Evolutionary conservation across 2,113 vertebrate genomes (phyloP).

Genomic region (Steatornis caripensis): DNA sequence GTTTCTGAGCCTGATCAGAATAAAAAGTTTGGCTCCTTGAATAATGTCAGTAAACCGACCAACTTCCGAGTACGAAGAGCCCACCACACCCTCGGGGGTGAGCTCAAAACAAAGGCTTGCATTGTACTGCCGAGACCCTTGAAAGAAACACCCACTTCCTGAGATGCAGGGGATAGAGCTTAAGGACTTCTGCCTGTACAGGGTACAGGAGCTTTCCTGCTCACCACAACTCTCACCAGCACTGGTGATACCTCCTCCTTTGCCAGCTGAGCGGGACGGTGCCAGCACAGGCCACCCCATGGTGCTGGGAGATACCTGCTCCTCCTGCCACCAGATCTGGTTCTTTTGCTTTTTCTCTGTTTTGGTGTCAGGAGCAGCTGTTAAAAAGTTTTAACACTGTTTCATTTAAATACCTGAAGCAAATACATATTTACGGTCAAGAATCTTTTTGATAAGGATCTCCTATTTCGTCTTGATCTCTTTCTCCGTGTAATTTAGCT

Average conservation of each 20-base stretch:
- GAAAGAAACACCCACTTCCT: neutral
- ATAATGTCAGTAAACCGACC: neutral
- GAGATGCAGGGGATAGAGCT: neutral
- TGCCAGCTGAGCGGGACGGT: fast-evolving
- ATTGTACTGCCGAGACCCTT: fast-evolving
- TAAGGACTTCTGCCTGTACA: neutral
- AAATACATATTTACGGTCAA: neutral
- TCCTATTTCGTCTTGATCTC: neutral
- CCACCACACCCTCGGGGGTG: neutral
- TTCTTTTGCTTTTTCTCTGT: neutral
- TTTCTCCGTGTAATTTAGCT: neutral
- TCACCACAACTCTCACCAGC: neutral
- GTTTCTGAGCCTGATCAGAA: conserved; percentile 58
- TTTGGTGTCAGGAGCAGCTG: neutral
- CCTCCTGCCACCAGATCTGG: neutral
- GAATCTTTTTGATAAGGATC: neutral
- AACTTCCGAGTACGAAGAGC: neutral
- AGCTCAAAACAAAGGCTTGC: neutral
- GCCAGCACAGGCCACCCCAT: neutral
- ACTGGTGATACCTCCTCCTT: neutral
- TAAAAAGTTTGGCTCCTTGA: neutral
- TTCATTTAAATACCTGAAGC: neutral
- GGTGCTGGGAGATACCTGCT: fast-evolving
- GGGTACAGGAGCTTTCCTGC: neutral
- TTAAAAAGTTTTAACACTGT: neutral